Evolutionary conservation across 1,140 invertebrate genomes (phyloP).

Genomic region (Penaeus chinensis): DNA sequence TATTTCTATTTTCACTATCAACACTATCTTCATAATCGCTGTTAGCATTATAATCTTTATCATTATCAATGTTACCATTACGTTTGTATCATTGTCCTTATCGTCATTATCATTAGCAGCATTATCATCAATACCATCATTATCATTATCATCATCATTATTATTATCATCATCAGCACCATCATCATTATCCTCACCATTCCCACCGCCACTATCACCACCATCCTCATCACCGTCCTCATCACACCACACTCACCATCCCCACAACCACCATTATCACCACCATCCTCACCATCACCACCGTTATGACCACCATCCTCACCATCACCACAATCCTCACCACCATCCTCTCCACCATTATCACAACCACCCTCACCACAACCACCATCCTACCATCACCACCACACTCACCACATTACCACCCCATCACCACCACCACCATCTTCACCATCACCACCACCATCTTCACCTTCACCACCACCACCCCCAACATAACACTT

Average conservation of each 20-base stretch:
- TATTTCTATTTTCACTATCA: too few relatives aligned
- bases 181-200: background rate
- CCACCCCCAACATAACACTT: too few relatives aligned
- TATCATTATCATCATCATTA: background rate
- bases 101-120: background rate
- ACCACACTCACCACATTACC: too few relatives aligned
- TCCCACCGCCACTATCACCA: background rate
- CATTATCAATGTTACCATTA: background rate
- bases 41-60: background rate
- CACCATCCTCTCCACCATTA: background rate
- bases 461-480: too few relatives aligned
- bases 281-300: too few relatives aligned
- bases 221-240: background rate
- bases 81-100: background rate
- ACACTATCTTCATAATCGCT: background rate
- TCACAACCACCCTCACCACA: background rate
- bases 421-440: too few relatives aligned
- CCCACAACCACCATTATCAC: background rate
- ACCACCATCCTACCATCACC: background rate
- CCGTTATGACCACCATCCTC: too few relatives aligned
- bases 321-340: too few relatives aligned
- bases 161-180: background rate
- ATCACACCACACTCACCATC: background rate
- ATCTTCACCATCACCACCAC: too few relatives aligned
- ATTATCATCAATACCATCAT: background rate